phyloP scores from a whole-genome alignment of 2,888 invertebrate species.

The Cylindroiulus punctatus region DNA sequence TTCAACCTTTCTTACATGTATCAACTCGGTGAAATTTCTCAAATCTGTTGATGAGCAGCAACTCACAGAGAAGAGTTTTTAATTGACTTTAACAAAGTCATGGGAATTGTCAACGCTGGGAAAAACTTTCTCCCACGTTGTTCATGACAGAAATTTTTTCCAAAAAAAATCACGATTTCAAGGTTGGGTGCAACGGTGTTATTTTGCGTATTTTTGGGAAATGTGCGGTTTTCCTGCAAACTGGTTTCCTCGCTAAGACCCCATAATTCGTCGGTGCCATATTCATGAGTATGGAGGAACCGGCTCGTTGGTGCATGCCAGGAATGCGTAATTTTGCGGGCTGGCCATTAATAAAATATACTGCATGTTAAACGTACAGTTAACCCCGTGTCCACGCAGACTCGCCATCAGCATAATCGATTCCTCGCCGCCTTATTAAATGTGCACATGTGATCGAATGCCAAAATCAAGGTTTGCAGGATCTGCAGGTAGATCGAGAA shows the following conservation, averaged over 20 bases:
- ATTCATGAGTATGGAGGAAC: background rate
- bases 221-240: background rate
- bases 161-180: background rate
- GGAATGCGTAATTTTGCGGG: background rate
- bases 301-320: background rate
- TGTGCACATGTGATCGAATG: background rate
- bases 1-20: too few relatives aligned
- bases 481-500: background rate
- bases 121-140: background rate
- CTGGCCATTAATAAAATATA: background rate
- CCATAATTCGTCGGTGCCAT: background rate
- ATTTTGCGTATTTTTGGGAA: background rate
- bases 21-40: too few relatives aligned
- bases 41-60: too few relatives aligned
- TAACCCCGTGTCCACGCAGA: background rate
- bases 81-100: too few relatives aligned
- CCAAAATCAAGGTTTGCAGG: background rate
- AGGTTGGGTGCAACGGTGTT: background rate
- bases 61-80: too few relatives aligned
- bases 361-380: background rate
- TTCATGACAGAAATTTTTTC: background rate
- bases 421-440: background rate
- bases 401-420: constrained; percentile 9
- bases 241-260: background rate
- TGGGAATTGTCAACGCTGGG: background rate